A percentile compares a stretch with the other conserved stretches of the same genome.
phyloP scores from a whole-genome alignment of 2,888 invertebrate genomes.

The Drosophila nr. perissopoda region DNA sequence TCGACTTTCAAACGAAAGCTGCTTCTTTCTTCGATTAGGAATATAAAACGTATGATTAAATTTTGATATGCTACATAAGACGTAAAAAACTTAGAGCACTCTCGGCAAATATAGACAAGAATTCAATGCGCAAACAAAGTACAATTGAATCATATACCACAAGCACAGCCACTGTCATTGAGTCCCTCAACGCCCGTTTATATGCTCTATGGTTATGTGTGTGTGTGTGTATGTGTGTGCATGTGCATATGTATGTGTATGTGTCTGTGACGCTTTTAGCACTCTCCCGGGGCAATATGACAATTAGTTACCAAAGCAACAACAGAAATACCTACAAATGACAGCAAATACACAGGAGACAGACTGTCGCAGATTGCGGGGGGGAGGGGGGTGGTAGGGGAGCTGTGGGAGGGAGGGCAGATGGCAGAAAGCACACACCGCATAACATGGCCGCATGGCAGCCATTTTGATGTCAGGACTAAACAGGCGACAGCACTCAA shows the following conservation, averaged over 20 bases:
- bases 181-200: conserved; percentile 24
- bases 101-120: conserved; percentile 12
- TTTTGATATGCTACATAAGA: background rate
- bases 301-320: conserved; percentile 79
- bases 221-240: background rate
- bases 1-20: background rate
- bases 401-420: background rate
- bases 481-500: conserved; percentile 45
- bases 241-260: conserved; percentile 5
- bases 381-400: background rate
- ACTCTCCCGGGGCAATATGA: conserved; percentile 73
- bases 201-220: background rate
- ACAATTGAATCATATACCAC: conserved; percentile 54
- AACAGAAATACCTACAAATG: conserved; percentile 79
- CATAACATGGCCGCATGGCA: conserved; percentile 67
- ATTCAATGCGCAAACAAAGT: conserved; percentile 46
- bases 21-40: background rate
- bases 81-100: background rate
- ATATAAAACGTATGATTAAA: background rate
- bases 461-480: conserved; percentile 74
- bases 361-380: conserved; percentile 10
- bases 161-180: conserved; percentile 3
- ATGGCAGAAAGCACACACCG: conserved; percentile 30
- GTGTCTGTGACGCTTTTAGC: conserved; percentile 57
- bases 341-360: conserved; percentile 71